phyloP scores from a whole-genome alignment of 2,888 invertebrate genomes.

The Amphimallon solstitiale region DNA sequence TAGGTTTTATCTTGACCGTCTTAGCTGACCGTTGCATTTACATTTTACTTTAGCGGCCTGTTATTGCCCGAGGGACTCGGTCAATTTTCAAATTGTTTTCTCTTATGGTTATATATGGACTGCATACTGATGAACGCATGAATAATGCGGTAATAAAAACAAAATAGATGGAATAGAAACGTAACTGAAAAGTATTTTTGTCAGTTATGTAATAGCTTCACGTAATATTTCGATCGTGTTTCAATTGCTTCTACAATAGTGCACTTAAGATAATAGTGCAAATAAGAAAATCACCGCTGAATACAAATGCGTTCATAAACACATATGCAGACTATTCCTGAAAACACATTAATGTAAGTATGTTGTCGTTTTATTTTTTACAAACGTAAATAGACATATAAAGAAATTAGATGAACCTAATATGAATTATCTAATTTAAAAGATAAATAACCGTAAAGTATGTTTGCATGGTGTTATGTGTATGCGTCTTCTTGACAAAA shows the following conservation, averaged over 20 bases:
- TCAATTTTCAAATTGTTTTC: slow-evolving; percentile 42
- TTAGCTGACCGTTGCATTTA: slow-evolving; percentile 52
- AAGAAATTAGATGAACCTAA: too few relatives aligned
- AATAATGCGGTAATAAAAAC: slow-evolving; percentile 38
- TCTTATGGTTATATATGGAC: slow-evolving; percentile 37
- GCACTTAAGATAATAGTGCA: slow-evolving; percentile 9
- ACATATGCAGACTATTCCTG: too few relatives aligned
- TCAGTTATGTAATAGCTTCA: slow-evolving; percentile 15
- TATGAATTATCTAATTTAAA: too few relatives aligned
- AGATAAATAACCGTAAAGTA: too few relatives aligned
- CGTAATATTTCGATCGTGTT: slow-evolving; percentile 6
- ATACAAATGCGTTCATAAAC: not conserved
- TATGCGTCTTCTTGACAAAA: too few relatives aligned
- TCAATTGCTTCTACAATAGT: slow-evolving; percentile 15
- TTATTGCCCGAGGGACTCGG: slow-evolving; percentile 39
- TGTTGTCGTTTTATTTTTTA: too few relatives aligned
- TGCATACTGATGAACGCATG: slow-evolving; percentile 39
- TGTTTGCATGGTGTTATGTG: too few relatives aligned
- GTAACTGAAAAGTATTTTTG: slow-evolving; percentile 30
- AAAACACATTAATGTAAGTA: too few relatives aligned
- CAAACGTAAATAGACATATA: too few relatives aligned
- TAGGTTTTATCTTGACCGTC: slow-evolving; percentile 53
- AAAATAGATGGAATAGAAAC: slow-evolving; percentile 15
- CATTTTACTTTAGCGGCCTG: slow-evolving; percentile 44
- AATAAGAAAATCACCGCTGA: not conserved